Base-by-base conservation (phyloP, 1,140 invertebrate genomes). In the Calosoma granatense region DNA sequence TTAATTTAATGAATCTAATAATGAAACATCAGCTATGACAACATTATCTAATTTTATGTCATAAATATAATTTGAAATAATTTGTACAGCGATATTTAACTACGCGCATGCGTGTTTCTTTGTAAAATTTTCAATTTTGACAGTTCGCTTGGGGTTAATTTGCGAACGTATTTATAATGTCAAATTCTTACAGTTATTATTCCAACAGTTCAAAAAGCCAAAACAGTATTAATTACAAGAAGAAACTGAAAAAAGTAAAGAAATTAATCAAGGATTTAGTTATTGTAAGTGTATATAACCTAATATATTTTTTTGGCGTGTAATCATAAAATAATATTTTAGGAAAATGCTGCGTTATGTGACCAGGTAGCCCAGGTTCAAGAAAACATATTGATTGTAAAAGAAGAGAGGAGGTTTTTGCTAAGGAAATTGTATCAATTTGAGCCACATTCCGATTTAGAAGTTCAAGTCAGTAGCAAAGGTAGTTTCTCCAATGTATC, bases 331-430 rank as follows among this genome's bases (percentile, higher is more conserved):
- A 47, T 11, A 47, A 11, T 47, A 4, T 47, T 11, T 47, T 62
- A 89, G 87, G 82, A 88, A 75, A 90, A 90, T 81, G 85, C 86
- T 60, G 84, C 86, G 15, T 63, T 90, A 9, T 89, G 87, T 71
- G 87, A 90, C 78, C 86, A 89, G 78, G 82, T 89, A 36, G 79
- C 86, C 9, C 77, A 81, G 69, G 78, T 85, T 59, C 86, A 91
- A 73, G 84, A 87, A 64, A 86, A 84, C 72, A 80, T 88, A 41
- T 71, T 85, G 47, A 75, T 83, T 59, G 80, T 82, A 1, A 87
- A 86, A 68, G 86, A 90, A 71, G 87, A 90, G 70, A 75, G 87
- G 61, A 78, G 86, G 68, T 88, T 82, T 74, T 70, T 87, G 55
- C 67, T 84, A n/a, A 75, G 78, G 63, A 86, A 84, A 72, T 67